phyloP scores from a whole-genome alignment of 2,797 vertebrate genomes.

The Balearica regulorum region DNA sequence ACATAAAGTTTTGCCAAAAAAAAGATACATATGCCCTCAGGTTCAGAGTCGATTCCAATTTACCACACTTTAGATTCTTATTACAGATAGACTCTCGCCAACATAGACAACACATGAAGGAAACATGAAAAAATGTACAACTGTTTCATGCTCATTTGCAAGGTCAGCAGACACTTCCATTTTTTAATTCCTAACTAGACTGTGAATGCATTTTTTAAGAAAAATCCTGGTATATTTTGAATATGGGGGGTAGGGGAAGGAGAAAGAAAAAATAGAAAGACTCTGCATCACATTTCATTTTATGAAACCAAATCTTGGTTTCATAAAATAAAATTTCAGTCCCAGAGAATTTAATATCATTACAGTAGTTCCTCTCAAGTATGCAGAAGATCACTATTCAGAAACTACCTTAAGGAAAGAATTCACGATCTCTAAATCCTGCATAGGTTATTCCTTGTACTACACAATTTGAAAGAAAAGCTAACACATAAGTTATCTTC shows the following conservation, averaged over 20 bases:
- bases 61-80: neutral
- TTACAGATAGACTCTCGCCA: neutral
- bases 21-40: neutral
- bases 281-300: neutral
- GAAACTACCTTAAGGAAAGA: neutral
- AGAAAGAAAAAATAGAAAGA: neutral
- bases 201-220: neutral
- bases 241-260: fast-evolving
- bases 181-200: neutral
- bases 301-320: neutral
- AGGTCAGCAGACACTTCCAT: neutral
- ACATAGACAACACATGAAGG: neutral
- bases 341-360: neutral
- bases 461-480: neutral
- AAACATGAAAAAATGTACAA: neutral
- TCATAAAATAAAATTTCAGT: neutral
- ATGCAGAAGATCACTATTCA: neutral
- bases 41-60: neutral
- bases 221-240: neutral
- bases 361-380: neutral
- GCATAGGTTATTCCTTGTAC: neutral
- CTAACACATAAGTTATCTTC: neutral
- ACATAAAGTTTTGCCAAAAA: neutral
- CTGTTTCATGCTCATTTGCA: neutral
- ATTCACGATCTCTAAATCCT: neutral